phyloP scores from a whole-genome alignment of 53 echinoderm and acorn worm species.

The Paracentrotus lividus region DNA sequence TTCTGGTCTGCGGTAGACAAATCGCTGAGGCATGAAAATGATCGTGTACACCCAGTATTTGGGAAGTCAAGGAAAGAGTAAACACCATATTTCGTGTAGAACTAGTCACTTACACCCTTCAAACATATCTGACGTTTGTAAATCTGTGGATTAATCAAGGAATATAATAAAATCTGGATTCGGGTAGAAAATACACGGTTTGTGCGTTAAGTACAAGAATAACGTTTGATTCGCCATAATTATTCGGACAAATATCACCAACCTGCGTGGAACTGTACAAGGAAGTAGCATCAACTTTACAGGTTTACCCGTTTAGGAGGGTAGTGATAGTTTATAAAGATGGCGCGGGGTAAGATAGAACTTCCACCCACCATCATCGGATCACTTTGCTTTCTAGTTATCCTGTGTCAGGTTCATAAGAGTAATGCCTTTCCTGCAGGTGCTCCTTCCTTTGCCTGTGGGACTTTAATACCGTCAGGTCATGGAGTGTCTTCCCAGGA shows the following conservation, averaged over 20 bases:
- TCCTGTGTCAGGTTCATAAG: background rate
- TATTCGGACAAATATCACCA: background rate
- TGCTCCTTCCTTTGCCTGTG: background rate
- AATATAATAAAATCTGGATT: background rate
- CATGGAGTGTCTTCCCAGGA: background rate
- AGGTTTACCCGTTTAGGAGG: background rate
- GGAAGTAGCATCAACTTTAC: background rate
- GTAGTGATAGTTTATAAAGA: background rate
- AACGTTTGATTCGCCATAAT: background rate
- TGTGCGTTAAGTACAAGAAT: background rate
- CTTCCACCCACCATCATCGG: background rate
- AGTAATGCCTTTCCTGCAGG: background rate
- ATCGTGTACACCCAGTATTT: constrained; percentile 15
- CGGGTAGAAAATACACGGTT: background rate
- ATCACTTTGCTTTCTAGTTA: background rate
- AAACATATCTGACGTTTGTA: background rate
- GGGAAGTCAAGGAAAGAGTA: background rate
- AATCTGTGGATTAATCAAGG: background rate
- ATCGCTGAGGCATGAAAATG: background rate
- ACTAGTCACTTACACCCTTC: background rate
- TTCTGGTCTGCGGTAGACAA: background rate
- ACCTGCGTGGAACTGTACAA: background rate
- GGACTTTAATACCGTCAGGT: background rate
- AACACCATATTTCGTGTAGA: background rate
- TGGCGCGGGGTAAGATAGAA: background rate